Conservation (phyloP, 2,888 invertebrate species). For the Nephrotoma flavescens region DNA sequence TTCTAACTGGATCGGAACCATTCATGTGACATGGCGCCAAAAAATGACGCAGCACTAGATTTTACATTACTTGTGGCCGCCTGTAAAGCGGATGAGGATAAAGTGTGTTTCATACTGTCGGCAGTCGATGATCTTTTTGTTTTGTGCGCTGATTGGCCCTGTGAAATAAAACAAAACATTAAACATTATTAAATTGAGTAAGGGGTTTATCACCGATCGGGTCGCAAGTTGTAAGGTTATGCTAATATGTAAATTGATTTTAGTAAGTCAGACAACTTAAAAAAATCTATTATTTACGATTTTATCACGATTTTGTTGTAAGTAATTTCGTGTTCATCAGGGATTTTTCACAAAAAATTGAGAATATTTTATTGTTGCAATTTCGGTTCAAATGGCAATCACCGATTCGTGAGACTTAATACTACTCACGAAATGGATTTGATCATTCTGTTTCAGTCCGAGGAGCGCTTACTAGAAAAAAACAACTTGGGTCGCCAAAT, state of each 20-base stretch:
- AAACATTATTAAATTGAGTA: background rate
- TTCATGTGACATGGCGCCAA: slow-evolving; percentile 68
- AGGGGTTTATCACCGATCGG: background rate
- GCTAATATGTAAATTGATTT: background rate
- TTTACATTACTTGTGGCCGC: slow-evolving; percentile 28
- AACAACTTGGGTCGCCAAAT: too few relatives aligned
- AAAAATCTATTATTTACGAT: background rate
- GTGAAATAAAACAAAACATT: background rate
- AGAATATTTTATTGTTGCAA: too few relatives aligned
- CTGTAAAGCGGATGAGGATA: background rate
- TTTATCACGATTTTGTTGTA: background rate
- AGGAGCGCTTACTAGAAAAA: too few relatives aligned
- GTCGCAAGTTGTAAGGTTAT: too few relatives aligned
- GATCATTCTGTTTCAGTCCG: too few relatives aligned
- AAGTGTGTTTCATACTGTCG: background rate
- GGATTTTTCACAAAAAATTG: too few relatives aligned
- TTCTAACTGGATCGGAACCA: slow-evolving; percentile 46
- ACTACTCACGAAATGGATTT: too few relatives aligned
- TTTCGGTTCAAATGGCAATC: too few relatives aligned
- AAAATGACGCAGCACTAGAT: slow-evolving; percentile 65
- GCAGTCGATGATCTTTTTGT: background rate
- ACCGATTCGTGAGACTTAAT: too few relatives aligned
- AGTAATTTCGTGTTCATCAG: too few relatives aligned
- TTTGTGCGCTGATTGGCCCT: background rate
- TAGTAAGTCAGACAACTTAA: background rate